These are phyloP conservation scores for Elysia crispata DNA, from an alignment of 2,888 invertebrate genomes.

Conservation along the genomic window DNA sequence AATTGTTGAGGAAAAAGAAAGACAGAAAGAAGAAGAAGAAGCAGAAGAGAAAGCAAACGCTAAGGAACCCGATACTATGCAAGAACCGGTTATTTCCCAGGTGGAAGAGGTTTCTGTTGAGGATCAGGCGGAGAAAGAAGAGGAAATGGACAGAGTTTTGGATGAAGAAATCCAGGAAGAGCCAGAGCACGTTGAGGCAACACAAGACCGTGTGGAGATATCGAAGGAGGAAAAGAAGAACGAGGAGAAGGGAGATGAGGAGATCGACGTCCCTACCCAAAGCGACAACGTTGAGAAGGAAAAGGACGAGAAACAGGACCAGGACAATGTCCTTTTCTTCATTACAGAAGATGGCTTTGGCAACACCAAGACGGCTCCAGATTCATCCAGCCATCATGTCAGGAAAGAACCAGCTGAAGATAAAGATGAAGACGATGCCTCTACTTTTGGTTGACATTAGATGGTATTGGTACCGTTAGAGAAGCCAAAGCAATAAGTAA, in stretches of 20 bases:
- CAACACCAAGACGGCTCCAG: neutral
- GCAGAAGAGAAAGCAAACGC: neutral
- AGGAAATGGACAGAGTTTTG: constrained; percentile 12
- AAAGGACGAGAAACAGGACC: neutral
- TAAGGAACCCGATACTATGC: neutral
- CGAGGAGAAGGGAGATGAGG: neutral
- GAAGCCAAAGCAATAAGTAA: too few relatives aligned
- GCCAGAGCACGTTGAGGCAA: neutral
- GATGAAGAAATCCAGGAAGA: constrained; percentile 10
- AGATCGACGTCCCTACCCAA: neutral
- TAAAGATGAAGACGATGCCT: neutral
- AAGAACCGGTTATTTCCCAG: neutral
- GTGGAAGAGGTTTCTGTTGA: constrained; percentile 1
- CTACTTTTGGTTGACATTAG: too few relatives aligned
- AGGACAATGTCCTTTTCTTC: neutral
- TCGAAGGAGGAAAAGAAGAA: neutral
- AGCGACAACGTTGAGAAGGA: neutral
- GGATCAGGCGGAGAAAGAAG: constrained; percentile 25
- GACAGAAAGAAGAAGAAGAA: constrained; percentile 19
- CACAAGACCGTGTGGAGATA: neutral
- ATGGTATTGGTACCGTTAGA: too few relatives aligned
- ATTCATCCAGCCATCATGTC: neutral
- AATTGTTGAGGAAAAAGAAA: neutral
- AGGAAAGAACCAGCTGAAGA: neutral
- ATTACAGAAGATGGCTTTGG: constrained; percentile 4